Evolutionary conservation across 1,140 invertebrate species (phyloP).

Genomic region (Vanessa tameamea): DNA sequence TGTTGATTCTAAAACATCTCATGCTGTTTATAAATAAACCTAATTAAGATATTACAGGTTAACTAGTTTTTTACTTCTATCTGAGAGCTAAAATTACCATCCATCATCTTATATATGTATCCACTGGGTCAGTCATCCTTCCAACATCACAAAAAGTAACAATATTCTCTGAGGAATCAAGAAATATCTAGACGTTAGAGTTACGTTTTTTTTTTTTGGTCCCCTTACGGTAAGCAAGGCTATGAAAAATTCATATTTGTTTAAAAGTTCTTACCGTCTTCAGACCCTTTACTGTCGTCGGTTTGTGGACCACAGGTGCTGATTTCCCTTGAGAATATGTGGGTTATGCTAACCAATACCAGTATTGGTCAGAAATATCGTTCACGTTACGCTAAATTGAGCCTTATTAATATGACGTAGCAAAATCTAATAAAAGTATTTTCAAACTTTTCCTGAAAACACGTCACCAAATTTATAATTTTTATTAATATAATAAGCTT

Average conservation of each 20-base stretch:
- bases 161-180: neutral
- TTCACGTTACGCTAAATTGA: conserved; percentile 8
- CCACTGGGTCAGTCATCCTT: too few species aligned
- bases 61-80: too few species aligned
- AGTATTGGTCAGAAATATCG: neutral
- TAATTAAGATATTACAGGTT: too few species aligned
- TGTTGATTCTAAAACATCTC: too few species aligned
- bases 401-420: neutral
- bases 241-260: conserved; percentile 6
- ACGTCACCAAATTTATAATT: too few species aligned
- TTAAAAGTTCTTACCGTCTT: neutral
- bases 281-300: neutral
- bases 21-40: too few species aligned
- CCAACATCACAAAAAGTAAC: too few species aligned
- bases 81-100: too few species aligned
- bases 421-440: too few species aligned
- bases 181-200: neutral
- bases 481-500: too few species aligned
- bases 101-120: too few species aligned
- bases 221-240: neutral
- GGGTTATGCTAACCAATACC: neutral
- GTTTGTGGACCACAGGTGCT: conserved; percentile 11
- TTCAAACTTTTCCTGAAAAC: too few species aligned
- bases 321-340: conserved; percentile 10
- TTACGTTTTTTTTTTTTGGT: neutral